These are phyloP conservation scores for Arrhamphus sclerolepis DNA, from an alignment of 2,797 vertebrate species.

Conservation along the genomic window DNA sequence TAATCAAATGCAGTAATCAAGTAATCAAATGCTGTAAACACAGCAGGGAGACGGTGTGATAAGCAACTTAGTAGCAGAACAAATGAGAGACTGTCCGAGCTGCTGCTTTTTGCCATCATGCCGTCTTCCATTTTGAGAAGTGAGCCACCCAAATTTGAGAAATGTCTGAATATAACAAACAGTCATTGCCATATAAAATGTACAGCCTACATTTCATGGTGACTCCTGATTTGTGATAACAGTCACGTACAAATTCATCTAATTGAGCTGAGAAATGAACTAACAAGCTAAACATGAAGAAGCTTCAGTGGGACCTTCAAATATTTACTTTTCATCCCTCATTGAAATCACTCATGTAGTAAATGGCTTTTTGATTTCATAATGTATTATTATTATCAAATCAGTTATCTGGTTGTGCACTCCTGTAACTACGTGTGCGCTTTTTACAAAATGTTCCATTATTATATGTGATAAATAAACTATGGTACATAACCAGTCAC, in stretches of 20 bases:
- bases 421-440: conserved; percentile 62
- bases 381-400: conserved; percentile 45
- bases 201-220: conserved; percentile 66
- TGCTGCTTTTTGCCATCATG: conserved; percentile 44
- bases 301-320: conserved; percentile 24
- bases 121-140: conserved; percentile 50
- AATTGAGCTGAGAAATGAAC: conserved; percentile 45
- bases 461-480: conserved; percentile 71
- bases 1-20: conserved; percentile 15
- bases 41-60: conserved; percentile 57
- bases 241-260: conserved; percentile 55
- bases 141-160: conserved; percentile 53
- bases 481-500: conserved; percentile 62
- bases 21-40: conserved; percentile 67
- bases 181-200: conserved; percentile 58
- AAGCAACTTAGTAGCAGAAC: conserved; percentile 65
- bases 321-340: conserved; percentile 60
- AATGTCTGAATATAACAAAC: conserved; percentile 44
- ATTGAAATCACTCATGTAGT: conserved; percentile 47
- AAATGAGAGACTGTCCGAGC: conserved; percentile 66
- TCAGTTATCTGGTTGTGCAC: conserved; percentile 58
- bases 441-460: conserved; percentile 61
- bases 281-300: conserved; percentile 34
- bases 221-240: conserved; percentile 64
- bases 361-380: conserved; percentile 44